Percentiles rank a stretch among this genome's conserved stretches.
Evolutionary conservation across 1,140 invertebrate species (phyloP).

Genomic region (Zaprionus africanus): DNA sequence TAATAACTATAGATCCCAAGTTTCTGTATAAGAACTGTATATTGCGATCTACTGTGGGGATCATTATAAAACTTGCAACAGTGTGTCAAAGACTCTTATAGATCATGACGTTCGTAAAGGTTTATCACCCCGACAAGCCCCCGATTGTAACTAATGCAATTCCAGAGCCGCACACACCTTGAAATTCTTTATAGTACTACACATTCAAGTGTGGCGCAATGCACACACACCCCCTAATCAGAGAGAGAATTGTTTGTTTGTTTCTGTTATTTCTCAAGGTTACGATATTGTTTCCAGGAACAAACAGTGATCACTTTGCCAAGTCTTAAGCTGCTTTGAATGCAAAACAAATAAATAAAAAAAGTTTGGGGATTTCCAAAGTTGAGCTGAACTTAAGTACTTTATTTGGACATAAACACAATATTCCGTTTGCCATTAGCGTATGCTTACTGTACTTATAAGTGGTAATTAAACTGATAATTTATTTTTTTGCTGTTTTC

Average conservation of each 20-base stretch:
- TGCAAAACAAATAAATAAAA: background rate
- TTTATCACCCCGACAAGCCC: background rate
- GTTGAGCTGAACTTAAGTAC: constrained; percentile 2
- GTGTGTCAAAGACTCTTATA: background rate
- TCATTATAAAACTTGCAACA: background rate
- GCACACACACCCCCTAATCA: background rate
- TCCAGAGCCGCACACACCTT: background rate
- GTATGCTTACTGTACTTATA: constrained; percentile 15
- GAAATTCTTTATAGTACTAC: background rate
- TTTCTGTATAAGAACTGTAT: no score
- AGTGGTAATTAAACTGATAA: background rate
- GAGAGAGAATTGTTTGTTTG: background rate
- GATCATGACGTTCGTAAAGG: no score
- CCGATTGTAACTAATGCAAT: background rate
- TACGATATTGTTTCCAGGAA: background rate
- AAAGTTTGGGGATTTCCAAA: background rate
- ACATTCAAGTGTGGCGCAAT: background rate
- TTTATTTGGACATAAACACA: constrained; percentile 5
- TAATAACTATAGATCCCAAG: no score
- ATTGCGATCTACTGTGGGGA: background rate
- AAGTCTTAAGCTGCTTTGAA: background rate
- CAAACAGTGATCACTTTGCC: background rate
- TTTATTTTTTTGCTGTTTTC: background rate
- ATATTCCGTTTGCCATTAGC: constrained; percentile 4
- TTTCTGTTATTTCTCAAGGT: background rate